Percentiles rank a stretch among this genome's conserved stretches.
These are phyloP conservation scores for Porites rus DNA, from an alignment of 92 coral and sea anemone species.

Conservation along the genomic window DNA sequence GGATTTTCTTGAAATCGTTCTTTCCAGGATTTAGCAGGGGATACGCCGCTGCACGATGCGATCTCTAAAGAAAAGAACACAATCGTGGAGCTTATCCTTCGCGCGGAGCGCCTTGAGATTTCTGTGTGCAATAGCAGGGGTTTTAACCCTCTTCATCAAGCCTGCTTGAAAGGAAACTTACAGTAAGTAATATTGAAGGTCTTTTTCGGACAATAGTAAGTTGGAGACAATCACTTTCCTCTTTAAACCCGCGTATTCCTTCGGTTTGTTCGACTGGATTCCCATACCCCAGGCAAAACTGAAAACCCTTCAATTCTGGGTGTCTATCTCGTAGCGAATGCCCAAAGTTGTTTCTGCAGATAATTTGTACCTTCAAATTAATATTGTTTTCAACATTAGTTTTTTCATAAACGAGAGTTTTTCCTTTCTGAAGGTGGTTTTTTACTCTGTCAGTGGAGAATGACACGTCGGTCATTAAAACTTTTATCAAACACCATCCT, in stretches of 20 bases:
- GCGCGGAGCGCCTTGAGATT: constrained; percentile 56
- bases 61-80: constrained; percentile 61
- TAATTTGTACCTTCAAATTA: too few species aligned
- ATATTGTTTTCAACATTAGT: too few species aligned
- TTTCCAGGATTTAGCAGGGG: constrained; percentile 72
- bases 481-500: too few species aligned
- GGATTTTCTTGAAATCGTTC: not conserved
- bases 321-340: too few species aligned
- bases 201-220: too few species aligned
- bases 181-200: constrained; percentile 53
- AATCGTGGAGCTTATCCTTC: constrained; percentile 51
- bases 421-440: too few species aligned
- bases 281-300: not conserved
- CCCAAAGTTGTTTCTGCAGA: too few species aligned
- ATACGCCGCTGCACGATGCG: constrained; percentile 78
- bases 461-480: too few species aligned
- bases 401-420: too few species aligned
- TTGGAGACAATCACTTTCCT: too few species aligned
- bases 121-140: constrained; percentile 71
- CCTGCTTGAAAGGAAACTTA: constrained; percentile 65
- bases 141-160: constrained; percentile 79
- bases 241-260: not conserved
- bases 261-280: not conserved
- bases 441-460: too few species aligned
- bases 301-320: too few species aligned